A percentile compares a stretch with the other conserved stretches of the same genome.
Evolutionary conservation across 2,888 invertebrate species (phyloP).

Genomic region (Piscicola geometra): DNA sequence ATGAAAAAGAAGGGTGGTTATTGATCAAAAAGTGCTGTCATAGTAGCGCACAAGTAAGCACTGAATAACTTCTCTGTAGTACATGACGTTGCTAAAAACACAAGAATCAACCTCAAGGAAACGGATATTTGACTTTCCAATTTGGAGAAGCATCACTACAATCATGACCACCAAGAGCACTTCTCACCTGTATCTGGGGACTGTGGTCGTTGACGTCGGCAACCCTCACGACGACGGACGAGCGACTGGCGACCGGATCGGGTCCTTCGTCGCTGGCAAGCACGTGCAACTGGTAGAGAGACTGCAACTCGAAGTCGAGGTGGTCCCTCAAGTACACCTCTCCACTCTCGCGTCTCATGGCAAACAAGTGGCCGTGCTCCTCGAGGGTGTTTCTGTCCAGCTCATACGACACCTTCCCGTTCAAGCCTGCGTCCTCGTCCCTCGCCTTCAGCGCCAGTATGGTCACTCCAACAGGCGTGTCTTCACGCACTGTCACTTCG

Average conservation of each 20-base stretch:
- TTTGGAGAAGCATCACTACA: too few species aligned
- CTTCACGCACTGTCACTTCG: constrained; percentile 40
- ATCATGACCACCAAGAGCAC: too few species aligned
- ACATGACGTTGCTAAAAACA: too few species aligned
- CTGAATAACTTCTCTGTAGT: too few species aligned
- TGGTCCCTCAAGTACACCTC: constrained; percentile 37
- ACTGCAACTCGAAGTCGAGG: constrained; percentile 39
- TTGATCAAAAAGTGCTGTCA: too few species aligned
- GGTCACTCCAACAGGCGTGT: constrained; percentile 33
- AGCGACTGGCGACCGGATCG: constrained; percentile 43
- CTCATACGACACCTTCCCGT: constrained; percentile 40
- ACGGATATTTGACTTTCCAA: too few species aligned
- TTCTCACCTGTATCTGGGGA: constrained; percentile 44
- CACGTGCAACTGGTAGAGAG: constrained; percentile 39
- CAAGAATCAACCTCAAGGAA: too few species aligned
- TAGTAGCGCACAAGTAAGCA: too few species aligned
- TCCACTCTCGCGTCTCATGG: constrained; percentile 38
- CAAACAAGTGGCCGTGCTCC: constrained; percentile 42
- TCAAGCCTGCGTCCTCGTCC: constrained; percentile 40
- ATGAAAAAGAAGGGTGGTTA: too few species aligned
- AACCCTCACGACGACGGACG: constrained; percentile 45
- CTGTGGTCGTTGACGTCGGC: constrained; percentile 48
- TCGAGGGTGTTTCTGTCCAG: constrained; percentile 37
- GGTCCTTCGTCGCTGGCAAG: constrained; percentile 44
- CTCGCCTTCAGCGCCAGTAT: constrained; percentile 39